phyloP scores from a whole-genome alignment of 2,888 invertebrate genomes.

The Chaetogeoica ovagalla region DNA sequence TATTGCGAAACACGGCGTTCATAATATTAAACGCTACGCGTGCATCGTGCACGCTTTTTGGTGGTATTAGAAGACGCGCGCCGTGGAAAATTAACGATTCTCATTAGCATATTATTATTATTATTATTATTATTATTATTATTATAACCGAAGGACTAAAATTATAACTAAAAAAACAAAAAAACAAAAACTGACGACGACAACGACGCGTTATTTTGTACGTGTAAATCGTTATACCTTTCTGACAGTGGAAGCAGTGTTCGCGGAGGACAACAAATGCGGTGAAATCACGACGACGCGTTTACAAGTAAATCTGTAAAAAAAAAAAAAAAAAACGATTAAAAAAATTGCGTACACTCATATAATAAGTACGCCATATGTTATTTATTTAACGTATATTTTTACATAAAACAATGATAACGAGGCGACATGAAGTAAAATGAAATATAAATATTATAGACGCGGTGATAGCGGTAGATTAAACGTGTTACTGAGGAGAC shows the following conservation, averaged over 20 bases:
- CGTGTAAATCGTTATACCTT: background rate
- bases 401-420: no score
- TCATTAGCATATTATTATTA: constrained; percentile 14
- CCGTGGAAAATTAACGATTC: constrained; percentile 13
- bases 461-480: no score
- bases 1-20: constrained; percentile 41
- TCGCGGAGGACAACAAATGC: background rate
- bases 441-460: no score
- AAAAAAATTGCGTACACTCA: no score
- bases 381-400: no score
- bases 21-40: constrained; percentile 19
- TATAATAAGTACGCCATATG: no score
- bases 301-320: background rate
- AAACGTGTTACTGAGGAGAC: no score
- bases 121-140: no score
- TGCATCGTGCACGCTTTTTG: background rate
- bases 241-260: background rate
- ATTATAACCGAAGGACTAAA: background rate
- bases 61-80: background rate
- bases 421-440: no score
- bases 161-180: background rate
- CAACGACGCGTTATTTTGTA: background rate
- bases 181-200: no score
- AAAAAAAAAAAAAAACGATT: background rate
- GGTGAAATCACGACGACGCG: background rate